These are phyloP conservation scores for Bovichtus variegatus DNA, from an alignment of 2,797 vertebrate genomes.

Conservation along the genomic window DNA sequence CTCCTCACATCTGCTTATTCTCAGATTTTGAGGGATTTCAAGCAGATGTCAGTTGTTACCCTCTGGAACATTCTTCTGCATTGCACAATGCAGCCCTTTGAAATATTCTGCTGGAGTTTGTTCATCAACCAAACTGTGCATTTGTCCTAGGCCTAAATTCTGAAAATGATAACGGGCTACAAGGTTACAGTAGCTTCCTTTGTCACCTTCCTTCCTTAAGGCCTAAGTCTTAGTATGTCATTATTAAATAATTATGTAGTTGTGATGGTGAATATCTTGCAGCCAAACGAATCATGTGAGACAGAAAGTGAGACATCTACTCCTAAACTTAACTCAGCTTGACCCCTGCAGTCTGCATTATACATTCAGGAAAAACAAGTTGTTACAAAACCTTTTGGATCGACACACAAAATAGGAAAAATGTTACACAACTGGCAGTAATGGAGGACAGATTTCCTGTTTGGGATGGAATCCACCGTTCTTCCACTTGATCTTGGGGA, in stretches of 20 bases:
- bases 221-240: neutral
- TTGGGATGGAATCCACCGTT: slow-evolving; percentile 66
- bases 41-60: slow-evolving; percentile 67
- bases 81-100: slow-evolving; percentile 24
- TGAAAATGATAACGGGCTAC: slow-evolving; percentile 2
- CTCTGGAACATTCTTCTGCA: slow-evolving; percentile 54
- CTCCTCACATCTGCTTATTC: slow-evolving; percentile 56
- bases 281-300: slow-evolving; percentile 18
- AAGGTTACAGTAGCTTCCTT: slow-evolving; percentile 4
- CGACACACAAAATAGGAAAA: slow-evolving; percentile 63
- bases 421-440: slow-evolving; percentile 70
- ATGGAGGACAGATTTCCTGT: slow-evolving; percentile 73
- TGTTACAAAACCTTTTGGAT: slow-evolving; percentile 70
- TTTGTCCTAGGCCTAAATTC: slow-evolving; percentile 13
- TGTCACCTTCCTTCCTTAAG: slow-evolving; percentile 6
- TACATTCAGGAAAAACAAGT: slow-evolving; percentile 44
- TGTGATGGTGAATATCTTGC: slow-evolving; percentile 7
- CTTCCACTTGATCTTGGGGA: slow-evolving; percentile 76
- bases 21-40: slow-evolving; percentile 56
- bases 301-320: slow-evolving; percentile 30
- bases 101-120: slow-evolving; percentile 30
- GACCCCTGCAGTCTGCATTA: neutral
- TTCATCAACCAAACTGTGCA: slow-evolving; percentile 16
- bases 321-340: slow-evolving; percentile 18
- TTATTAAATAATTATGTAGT: slow-evolving; percentile 23